These are phyloP conservation scores for Heteromormyrus szaboi DNA, from an alignment of 2,797 vertebrate genomes.

Conservation along the genomic window DNA sequence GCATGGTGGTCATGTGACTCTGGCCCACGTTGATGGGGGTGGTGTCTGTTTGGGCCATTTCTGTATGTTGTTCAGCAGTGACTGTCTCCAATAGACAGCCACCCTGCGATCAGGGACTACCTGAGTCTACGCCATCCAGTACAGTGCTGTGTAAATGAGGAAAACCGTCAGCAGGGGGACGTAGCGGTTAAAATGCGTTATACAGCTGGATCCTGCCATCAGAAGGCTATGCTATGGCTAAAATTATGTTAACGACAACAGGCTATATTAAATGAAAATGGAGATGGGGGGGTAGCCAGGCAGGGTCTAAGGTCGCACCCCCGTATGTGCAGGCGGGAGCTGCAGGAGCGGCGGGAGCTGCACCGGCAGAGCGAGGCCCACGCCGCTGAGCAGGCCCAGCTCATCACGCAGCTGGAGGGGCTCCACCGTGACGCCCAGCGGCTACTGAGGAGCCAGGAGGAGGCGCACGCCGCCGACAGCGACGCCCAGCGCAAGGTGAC, in stretches of 20 bases:
- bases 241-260: neutral
- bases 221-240: neutral
- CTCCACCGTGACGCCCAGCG: constrained; percentile 79
- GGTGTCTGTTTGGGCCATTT: neutral
- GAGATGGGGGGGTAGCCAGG: neutral
- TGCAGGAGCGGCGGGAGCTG: constrained; percentile 67
- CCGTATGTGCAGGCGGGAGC: constrained; percentile 47
- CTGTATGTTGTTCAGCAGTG: neutral
- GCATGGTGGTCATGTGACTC: neutral
- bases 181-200: neutral
- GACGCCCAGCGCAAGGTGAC: constrained; percentile 73
- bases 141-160: neutral
- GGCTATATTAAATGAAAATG: neutral
- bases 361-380: constrained; percentile 75
- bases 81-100: neutral
- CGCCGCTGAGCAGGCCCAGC: constrained; percentile 71
- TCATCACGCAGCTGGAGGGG: constrained; percentile 83
- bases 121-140: neutral
- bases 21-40: neutral
- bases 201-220: neutral
- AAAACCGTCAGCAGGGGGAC: neutral
- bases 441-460: constrained; percentile 79
- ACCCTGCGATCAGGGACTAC: neutral
- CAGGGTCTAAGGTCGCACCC: neutral
- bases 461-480: constrained; percentile 73